Conservation (phyloP, 2,888 invertebrate genomes). For the Dynastes tityus region DNA sequence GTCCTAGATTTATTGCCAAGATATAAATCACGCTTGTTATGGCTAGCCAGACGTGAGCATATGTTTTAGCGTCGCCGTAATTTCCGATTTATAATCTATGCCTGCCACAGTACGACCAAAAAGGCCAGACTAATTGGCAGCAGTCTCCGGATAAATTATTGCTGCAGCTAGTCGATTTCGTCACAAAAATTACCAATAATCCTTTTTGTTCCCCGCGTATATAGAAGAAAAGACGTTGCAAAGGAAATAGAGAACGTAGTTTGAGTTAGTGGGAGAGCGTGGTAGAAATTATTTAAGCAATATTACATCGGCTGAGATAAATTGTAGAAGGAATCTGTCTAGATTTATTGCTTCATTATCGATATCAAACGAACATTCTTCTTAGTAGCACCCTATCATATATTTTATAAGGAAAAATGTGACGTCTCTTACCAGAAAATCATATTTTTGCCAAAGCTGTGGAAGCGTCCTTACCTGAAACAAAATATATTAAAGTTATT, state of each 20-base stretch:
- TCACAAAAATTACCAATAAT: constrained; percentile 36
- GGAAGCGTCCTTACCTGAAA: constrained; percentile 5
- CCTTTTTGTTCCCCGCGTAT: constrained; percentile 10
- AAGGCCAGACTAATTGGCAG: constrained; percentile 51
- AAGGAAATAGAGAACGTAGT: constrained; percentile 2
- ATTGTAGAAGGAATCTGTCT: neutral
- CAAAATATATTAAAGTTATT: neutral
- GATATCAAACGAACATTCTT: neutral
- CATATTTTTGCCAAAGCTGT: neutral
- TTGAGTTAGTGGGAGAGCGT: neutral
- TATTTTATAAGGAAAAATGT: neutral
- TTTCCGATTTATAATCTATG: constrained; percentile 54
- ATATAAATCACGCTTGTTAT: constrained; percentile 50
- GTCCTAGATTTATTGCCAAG: constrained; percentile 48
- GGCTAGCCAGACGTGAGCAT: constrained; percentile 48
- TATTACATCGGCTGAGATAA: constrained; percentile 4
- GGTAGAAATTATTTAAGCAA: constrained; percentile 3
- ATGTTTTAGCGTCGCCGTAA: constrained; percentile 51
- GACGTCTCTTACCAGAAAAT: neutral
- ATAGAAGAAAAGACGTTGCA: neutral
- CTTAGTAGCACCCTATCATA: neutral
- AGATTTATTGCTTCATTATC: constrained; percentile 28
- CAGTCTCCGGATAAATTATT: constrained; percentile 49
- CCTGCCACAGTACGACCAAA: constrained; percentile 39
- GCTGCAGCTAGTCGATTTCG: constrained; percentile 25